Base-by-base conservation (phyloP, 2,888 invertebrate genomes). In the Pelosia muscerda region DNA sequence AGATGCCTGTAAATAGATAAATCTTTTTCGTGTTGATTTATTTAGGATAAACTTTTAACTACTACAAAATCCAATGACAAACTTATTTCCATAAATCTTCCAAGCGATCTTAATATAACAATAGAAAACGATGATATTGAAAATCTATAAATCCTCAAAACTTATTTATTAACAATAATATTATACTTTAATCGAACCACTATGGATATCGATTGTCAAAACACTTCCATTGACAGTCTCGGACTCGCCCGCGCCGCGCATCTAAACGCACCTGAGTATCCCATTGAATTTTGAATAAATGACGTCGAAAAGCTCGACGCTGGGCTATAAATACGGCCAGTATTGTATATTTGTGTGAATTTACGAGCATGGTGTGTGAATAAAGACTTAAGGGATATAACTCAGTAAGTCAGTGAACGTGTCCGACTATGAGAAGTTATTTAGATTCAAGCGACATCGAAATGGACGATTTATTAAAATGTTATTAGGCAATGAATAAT, bases 321-420 rank as follows among this genome's bases (percentile, higher is more conserved):
- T 71, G 68, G 72, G 76, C 76, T 80, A 84, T 84, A 85, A 84
- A 86, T 84, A 84, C 71, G 69, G 71, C 64, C 72, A 74, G 71
- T 78, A 81, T 72, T 75, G 72, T 71, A 68, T 74, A 78, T 79
- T 81, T 73, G 80, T 66, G 76, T 80, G 84, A 79, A 84, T 81
- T 81, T 76, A 78, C 71, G 78, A 72, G 71, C 56, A 53, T 63
- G 58, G 49, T 38, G 60, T 67, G 70, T 59, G 72, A 71, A 75
- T 75, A 80, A 73, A 75, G 66, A 70, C 59, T 60, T 64, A 15
- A 22, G 49, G 42, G 56, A 59, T 57, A 71, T 68, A 63, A 68
- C 66, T 71, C 71, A 71, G 57, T 34, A 49, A 65, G 57, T 78
- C 76, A 68, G 54, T 28, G 80, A 64, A 58, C 72, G 64, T 38